phyloP scores from a whole-genome alignment of 2,888 invertebrate species.

The Tineola bisselliella region DNA sequence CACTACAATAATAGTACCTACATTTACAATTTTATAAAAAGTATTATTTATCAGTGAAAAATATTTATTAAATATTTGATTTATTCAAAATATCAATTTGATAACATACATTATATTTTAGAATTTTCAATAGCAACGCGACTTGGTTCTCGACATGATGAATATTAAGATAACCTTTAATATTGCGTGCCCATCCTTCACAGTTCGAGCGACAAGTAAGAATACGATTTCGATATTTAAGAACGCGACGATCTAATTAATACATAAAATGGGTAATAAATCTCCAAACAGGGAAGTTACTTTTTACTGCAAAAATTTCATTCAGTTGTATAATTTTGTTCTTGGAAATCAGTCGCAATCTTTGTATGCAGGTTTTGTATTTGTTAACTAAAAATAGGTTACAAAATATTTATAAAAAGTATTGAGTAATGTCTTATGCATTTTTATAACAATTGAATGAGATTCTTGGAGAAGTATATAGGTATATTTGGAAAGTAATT shows the following conservation, averaged over 20 bases:
- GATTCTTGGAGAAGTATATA: too few relatives aligned
- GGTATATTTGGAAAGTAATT: neutral
- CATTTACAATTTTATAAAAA: too few relatives aligned
- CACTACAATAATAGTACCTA: too few relatives aligned
- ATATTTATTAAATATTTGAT: too few relatives aligned
- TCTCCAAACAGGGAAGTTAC: neutral
- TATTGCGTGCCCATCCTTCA: conserved; percentile 6
- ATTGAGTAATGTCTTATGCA: too few relatives aligned
- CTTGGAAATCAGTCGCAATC: neutral
- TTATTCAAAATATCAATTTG: too few relatives aligned
- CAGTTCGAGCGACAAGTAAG: neutral
- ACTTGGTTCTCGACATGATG: neutral
- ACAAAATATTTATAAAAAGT: too few relatives aligned
- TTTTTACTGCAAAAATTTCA: neutral
- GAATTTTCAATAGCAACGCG: neutral
- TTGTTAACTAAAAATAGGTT: too few relatives aligned
- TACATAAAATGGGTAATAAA: neutral
- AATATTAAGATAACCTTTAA: conserved; percentile 6
- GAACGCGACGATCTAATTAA: neutral
- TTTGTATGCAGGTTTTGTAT: neutral
- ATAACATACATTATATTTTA: too few relatives aligned
- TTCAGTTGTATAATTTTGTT: neutral
- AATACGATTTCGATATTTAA: neutral
- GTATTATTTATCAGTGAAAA: too few relatives aligned
- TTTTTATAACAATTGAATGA: too few relatives aligned